These are phyloP conservation scores for Eumacrocentrus americanus DNA, from an alignment of 2,888 invertebrate species.

Conservation along the genomic window DNA sequence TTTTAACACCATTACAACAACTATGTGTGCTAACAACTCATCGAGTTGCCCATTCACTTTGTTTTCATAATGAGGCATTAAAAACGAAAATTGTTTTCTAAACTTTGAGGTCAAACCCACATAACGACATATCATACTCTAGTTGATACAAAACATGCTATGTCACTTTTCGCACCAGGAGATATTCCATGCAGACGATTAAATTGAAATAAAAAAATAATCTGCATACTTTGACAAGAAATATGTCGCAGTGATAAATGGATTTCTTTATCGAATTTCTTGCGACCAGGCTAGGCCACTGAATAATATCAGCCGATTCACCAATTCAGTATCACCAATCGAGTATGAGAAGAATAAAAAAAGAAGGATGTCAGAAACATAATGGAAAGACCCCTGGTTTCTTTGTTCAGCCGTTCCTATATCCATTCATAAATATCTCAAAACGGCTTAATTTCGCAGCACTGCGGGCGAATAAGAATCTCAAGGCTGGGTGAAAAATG, in stretches of 20 bases:
- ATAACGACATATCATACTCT: too few relatives aligned
- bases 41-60: background rate
- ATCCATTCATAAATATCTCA: slow-evolving; percentile 61
- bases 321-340: slow-evolving; percentile 11
- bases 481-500: slow-evolving; percentile 56
- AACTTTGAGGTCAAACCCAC: background rate
- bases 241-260: too few relatives aligned
- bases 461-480: slow-evolving; percentile 56
- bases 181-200: background rate
- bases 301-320: slow-evolving; percentile 17
- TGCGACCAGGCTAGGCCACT: background rate
- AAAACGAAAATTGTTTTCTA: background rate
- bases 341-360: slow-evolving; percentile 11
- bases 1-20: slow-evolving; percentile 2
- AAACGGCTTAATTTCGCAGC: slow-evolving; percentile 61
- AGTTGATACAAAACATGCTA: slow-evolving; percentile 23
- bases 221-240: background rate
- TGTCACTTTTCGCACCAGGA: slow-evolving; percentile 27
- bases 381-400: slow-evolving; percentile 13
- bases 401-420: slow-evolving; percentile 22
- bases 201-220: background rate
- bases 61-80: slow-evolving; percentile 15
- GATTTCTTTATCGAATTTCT: slow-evolving; percentile 21
- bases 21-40: slow-evolving; percentile 1
- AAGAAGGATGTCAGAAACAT: slow-evolving; percentile 14